Conservation (phyloP, 2,888 invertebrate species). For the Lithophane socia region DNA sequence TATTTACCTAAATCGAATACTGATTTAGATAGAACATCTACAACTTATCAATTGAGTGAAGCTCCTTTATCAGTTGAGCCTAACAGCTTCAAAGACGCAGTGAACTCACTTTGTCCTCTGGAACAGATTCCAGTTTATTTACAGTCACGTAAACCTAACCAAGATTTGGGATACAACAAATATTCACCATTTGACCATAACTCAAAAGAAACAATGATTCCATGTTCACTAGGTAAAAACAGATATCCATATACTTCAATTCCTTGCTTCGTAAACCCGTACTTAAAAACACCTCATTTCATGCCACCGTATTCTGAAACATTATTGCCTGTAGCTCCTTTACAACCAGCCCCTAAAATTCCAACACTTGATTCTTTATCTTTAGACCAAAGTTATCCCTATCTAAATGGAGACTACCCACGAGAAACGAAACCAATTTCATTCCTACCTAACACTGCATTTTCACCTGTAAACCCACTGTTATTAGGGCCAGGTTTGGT, state of each 20-base stretch:
- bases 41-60: not conserved
- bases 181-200: not conserved
- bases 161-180: not conserved
- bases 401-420: not conserved
- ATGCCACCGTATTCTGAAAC: not conserved
- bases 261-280: slow-evolving; percentile 12
- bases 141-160: not conserved
- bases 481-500: not conserved
- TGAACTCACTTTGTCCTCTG: not conserved
- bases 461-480: not conserved
- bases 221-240: not conserved
- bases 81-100: no score
- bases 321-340: not conserved
- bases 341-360: slow-evolving; percentile 2
- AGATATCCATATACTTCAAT: not conserved
- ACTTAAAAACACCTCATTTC: not conserved
- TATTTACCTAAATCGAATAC: not conserved
- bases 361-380: not conserved
- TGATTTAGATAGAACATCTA: not conserved
- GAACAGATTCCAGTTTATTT: not conserved
- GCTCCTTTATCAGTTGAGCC: not conserved
- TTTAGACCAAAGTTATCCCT: not conserved
- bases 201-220: not conserved
- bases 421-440: not conserved
- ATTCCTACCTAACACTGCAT: not conserved